Conservation (phyloP, 2,113 vertebrate genomes). For the Bos javanicus region DNA sequence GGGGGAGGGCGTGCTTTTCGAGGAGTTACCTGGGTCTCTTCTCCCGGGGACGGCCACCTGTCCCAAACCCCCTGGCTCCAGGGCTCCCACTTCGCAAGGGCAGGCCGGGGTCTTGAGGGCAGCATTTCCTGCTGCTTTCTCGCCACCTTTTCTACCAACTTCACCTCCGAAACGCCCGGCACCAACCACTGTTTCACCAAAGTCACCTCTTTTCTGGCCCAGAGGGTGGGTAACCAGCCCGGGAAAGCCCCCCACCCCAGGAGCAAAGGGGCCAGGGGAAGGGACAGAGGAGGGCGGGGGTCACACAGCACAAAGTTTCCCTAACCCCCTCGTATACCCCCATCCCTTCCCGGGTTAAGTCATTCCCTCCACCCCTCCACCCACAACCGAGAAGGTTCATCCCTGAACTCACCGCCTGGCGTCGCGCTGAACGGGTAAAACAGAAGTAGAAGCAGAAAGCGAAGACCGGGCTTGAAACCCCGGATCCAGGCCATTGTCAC, state of each 20-base stretch:
- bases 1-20: background rate
- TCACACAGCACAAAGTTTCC: background rate
- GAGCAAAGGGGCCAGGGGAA: background rate
- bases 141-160: background rate
- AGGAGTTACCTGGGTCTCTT: background rate
- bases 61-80: background rate
- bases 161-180: background rate
- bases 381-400: background rate
- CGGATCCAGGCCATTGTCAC: background rate
- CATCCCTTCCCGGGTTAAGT: background rate
- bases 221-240: background rate
- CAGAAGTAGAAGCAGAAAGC: background rate
- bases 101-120: background rate
- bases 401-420: background rate
- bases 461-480: background rate
- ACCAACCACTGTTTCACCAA: background rate
- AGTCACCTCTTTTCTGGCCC: background rate
- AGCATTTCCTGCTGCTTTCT: background rate
- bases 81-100: background rate
- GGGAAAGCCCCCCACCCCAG: background rate
- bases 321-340: background rate
- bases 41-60: background rate
- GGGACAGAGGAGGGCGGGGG: background rate
- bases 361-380: background rate
- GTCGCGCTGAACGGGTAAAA: accelerated